These are phyloP conservation scores for Brachylomia viminalis DNA, from an alignment of 2,888 invertebrate genomes.

Conservation along the genomic window DNA sequence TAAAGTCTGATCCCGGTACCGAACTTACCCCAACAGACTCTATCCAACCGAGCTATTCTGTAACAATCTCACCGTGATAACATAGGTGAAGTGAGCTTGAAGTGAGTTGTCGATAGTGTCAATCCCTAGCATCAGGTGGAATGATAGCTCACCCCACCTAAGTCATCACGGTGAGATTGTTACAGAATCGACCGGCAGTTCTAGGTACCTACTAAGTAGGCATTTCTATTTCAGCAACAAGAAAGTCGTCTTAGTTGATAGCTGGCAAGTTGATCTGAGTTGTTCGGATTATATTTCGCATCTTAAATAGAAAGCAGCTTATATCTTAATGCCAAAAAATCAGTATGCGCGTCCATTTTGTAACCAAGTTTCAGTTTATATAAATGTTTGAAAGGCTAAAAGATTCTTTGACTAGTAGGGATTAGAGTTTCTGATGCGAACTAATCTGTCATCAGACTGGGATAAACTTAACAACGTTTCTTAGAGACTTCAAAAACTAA, in stretches of 20 bases:
- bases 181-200: too few relatives aligned
- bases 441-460: constrained; percentile 57
- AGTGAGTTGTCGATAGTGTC: too few relatives aligned
- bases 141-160: too few relatives aligned
- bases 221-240: neutral
- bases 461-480: constrained; percentile 49
- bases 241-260: neutral
- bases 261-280: neutral
- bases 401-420: constrained; percentile 40
- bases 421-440: constrained; percentile 56
- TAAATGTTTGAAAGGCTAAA: constrained; percentile 29
- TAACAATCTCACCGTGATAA: too few relatives aligned
- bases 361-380: constrained; percentile 22
- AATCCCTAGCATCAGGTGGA: too few relatives aligned
- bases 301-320: constrained; percentile 12
- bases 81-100: too few relatives aligned
- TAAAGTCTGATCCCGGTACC: neutral
- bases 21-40: too few relatives aligned
- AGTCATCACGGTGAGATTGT: too few relatives aligned
- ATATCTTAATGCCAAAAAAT: constrained; percentile 16
- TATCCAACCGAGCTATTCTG: too few relatives aligned
- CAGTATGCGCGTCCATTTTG: constrained; percentile 25
- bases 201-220: neutral
- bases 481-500: constrained; percentile 31
- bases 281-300: constrained; percentile 2